Evolutionary conservation across 2,797 vertebrate species (phyloP).

Genomic region (Pelodytes ibericus): DNA sequence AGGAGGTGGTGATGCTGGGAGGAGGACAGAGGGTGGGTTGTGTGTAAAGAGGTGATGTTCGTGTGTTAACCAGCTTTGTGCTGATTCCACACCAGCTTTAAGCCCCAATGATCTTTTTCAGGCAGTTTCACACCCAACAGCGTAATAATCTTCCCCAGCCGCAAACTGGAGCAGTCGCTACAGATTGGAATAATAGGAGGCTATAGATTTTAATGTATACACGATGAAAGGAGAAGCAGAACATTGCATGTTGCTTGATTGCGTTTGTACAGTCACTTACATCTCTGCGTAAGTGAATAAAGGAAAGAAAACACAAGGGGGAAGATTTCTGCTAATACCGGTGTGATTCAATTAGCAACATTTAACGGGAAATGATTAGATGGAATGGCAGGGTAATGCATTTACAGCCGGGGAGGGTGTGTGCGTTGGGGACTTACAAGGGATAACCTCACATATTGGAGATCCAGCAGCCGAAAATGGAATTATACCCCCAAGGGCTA

Average conservation of each 20-base stretch:
- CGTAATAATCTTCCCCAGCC: constrained; percentile 18
- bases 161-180: neutral
- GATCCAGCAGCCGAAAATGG: constrained; percentile 53
- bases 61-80: constrained; percentile 49
- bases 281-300: constrained; percentile 10
- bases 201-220: neutral
- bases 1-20: constrained; percentile 34
- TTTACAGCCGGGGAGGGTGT: constrained; percentile 32
- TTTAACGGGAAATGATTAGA: constrained; percentile 49
- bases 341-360: constrained; percentile 54
- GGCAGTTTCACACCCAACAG: constrained; percentile 40
- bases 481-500: constrained; percentile 54
- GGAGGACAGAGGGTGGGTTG: neutral
- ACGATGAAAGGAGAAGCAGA: neutral
- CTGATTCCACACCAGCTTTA: constrained; percentile 36
- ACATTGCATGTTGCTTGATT: neutral
- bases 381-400: constrained; percentile 42
- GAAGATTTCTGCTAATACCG: constrained; percentile 37
- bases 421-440: constrained; percentile 40
- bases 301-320: constrained; percentile 28
- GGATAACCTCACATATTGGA: constrained; percentile 53
- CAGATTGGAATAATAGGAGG: neutral
- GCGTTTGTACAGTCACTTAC: constrained; percentile 6
- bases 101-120: constrained; percentile 39
- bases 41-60: constrained; percentile 28